Base-by-base conservation (phyloP, 37 sponge, comb jelly and placozoan genomes). In the Theonella swinhoei region DNA sequence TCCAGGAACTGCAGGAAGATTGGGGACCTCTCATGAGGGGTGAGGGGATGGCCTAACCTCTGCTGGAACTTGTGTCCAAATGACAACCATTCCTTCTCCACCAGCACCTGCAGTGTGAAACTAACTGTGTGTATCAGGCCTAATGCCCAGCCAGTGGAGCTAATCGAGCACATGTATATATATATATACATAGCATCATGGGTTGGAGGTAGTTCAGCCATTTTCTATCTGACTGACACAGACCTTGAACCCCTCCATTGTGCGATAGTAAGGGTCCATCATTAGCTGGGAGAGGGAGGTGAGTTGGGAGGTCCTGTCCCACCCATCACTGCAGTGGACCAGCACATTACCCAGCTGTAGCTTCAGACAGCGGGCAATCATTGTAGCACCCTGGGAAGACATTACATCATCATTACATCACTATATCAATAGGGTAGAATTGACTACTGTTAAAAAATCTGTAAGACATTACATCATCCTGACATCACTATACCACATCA, bases 321-420 rank as follows among this genome's bases (percentile, higher is more conserved):
- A 99, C 14, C 99, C 99, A 76, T 99, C 99, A 64, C 97, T 97
- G 76, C 99, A 99, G 81, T 99, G 99, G 26, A 99, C 83, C 40
- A 99, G 88, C 0, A 86, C 89, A 65, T 85, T 84, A 40, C 92
- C 88, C 19, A 42, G 74, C 29, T 89, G 85, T 24, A 76, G 82
- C 64, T 80, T 85, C 88, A 99, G 76, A 74, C 81, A 90, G 9
- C 88, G 91, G 28, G 89, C 89, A 9, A 99, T 91, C 78, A 89
- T 77, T 38, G 62, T 65, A 0, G 92, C 76, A n/a, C 99, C 93
- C 94, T 90, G 65, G 31, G 30, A 31, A 64, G n/a, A n/a, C 1
- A 68, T 68, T 8, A 76, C 8, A 8, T n/a, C n/a, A 76, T 30
- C 5, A 39, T 54, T 23, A 3, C 2, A 14, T 4, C 29, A 9